These are phyloP conservation scores for Raja brachyura DNA, from an alignment of 2,113 vertebrate species.

Conservation along the genomic window DNA sequence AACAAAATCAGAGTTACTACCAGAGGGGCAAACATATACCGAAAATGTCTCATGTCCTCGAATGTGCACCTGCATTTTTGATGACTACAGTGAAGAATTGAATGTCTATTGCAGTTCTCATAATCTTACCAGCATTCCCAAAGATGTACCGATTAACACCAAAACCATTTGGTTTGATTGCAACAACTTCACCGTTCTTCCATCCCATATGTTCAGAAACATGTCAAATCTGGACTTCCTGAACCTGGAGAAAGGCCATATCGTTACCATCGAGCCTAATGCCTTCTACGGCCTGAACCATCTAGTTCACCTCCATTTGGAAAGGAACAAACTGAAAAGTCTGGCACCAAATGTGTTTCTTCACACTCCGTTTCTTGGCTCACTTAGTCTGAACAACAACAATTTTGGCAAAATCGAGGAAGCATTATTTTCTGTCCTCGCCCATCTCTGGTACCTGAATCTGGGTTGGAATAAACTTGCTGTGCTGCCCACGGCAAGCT, in stretches of 20 bases:
- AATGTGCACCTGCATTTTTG: conserved; percentile 67
- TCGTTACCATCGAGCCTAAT: conserved; percentile 67
- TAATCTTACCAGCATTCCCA: conserved; percentile 67
- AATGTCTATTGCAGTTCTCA: conserved; percentile 80
- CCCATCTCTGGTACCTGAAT: conserved; percentile 84
- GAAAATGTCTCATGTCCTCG: conserved; percentile 64
- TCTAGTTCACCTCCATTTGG: conserved; percentile 78
- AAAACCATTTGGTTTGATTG: conserved; percentile 81
- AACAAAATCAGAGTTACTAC: background rate
- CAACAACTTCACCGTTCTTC: conserved; percentile 73
- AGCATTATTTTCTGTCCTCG: conserved; percentile 73
- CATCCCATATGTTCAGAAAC: conserved; percentile 64
- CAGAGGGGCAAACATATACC: conserved; percentile 39
- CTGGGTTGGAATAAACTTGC: conserved; percentile 86
- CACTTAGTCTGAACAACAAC: conserved; percentile 83
- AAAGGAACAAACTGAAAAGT: conserved; percentile 69
- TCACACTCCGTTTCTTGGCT: conserved; percentile 73
- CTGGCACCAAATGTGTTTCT: conserved; percentile 66
- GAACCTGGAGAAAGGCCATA: conserved; percentile 75
- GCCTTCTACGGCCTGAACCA: conserved; percentile 69
- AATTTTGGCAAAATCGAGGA: conserved; percentile 75
- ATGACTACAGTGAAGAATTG: conserved; percentile 72
- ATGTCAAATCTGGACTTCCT: conserved; percentile 74
- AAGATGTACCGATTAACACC: conserved; percentile 59
- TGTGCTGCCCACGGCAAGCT: conserved; percentile 72